These are phyloP conservation scores for Strigamia crassipes DNA, from an alignment of 2,888 invertebrate species.

Conservation along the genomic window DNA sequence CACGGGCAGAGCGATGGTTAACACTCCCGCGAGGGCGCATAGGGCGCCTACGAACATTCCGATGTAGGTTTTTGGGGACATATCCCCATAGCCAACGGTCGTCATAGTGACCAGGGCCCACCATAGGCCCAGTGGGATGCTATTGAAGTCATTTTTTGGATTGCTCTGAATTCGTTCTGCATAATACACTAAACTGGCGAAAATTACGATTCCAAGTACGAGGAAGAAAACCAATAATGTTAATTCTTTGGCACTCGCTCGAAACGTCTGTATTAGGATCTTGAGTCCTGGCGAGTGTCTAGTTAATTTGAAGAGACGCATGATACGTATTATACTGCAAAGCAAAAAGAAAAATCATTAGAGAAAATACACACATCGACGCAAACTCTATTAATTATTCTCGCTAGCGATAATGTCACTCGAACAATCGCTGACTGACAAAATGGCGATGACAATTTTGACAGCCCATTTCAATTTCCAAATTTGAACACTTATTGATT, in stretches of 20 bases:
- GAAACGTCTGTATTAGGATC: constrained; percentile 95
- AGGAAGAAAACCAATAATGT: constrained; percentile 96
- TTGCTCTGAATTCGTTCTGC: constrained; percentile 89
- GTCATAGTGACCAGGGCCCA: constrained; percentile 99
- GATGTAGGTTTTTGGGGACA: constrained; percentile 97
- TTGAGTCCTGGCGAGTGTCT: constrained; percentile 96
- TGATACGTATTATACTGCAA: constrained; percentile 83
- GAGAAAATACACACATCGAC: background rate
- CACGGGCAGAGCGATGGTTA: constrained; percentile 97
- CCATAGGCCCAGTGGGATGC: constrained; percentile 96
- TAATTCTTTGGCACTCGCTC: constrained; percentile 95
- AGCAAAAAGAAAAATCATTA: background rate
- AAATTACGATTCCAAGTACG: constrained; percentile 95
- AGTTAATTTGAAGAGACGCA: constrained; percentile 95
- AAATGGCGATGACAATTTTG: constrained; percentile 6
- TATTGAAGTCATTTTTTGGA: constrained; percentile 92
- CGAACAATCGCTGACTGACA: background rate
- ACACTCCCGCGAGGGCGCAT: constrained; percentile 96
- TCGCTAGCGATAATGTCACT: constrained; percentile 10
- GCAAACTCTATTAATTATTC: background rate
- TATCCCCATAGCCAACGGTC: constrained; percentile 97
- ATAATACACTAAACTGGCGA: constrained; percentile 97
- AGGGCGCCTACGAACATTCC: constrained; percentile 98
- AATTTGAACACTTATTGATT: too few species aligned
- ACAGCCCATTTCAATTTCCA: background rate